Evolutionary conservation across 2,888 invertebrate species (phyloP).

Genomic region (Tipula unca): DNA sequence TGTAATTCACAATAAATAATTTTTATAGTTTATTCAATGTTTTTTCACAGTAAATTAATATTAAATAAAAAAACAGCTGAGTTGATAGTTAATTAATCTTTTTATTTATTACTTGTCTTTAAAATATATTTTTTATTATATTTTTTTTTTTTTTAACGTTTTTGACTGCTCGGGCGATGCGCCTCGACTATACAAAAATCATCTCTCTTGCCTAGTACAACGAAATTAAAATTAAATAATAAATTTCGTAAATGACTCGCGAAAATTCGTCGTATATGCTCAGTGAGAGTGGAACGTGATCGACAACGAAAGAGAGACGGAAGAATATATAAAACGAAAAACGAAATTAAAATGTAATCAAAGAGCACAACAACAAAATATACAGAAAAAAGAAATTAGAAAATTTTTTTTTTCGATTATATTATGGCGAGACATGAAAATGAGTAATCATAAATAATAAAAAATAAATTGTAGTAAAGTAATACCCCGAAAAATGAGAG

Average conservation of each 20-base stretch:
- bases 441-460: not conserved
- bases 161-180: constrained; percentile 25
- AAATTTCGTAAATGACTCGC: not conserved
- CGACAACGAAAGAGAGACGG: not conserved
- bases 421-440: not conserved
- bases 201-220: not conserved
- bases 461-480: not conserved
- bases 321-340: not conserved
- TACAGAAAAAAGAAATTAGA: not conserved
- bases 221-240: not conserved
- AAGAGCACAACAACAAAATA: not conserved
- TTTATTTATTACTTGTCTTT: not conserved
- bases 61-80: constrained; percentile 2
- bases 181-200: constrained; percentile 24
- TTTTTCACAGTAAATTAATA: not conserved
- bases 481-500: not conserved
- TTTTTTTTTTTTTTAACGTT: constrained; percentile 20
- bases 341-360: not conserved
- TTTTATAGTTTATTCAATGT: not conserved
- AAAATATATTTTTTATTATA: not conserved
- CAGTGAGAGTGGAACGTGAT: not conserved
- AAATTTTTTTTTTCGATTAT: not conserved
- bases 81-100: not conserved
- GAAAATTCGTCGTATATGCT: not conserved
- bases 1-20: not conserved